Evolutionary conservation across 2,113 vertebrate species (phyloP).

Genomic region (Theristicus caerulescens): DNA sequence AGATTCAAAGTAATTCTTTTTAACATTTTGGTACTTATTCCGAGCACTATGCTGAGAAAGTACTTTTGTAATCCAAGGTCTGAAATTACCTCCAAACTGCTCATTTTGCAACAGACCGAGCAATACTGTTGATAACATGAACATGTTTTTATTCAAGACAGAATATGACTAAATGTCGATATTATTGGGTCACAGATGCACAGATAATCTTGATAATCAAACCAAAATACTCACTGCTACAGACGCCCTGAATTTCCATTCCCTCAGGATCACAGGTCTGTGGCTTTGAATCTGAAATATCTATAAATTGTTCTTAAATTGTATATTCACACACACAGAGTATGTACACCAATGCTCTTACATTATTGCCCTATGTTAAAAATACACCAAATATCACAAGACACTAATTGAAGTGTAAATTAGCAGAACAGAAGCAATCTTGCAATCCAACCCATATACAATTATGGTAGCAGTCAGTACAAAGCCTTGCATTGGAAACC

Average conservation of each 20-base stretch:
- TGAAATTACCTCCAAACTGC: neutral
- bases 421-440: neutral
- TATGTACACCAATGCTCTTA: neutral
- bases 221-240: conserved; percentile 71
- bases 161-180: neutral
- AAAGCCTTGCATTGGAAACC: neutral
- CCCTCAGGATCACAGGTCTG: conserved; percentile 66
- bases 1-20: neutral
- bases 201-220: neutral
- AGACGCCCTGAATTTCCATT: conserved; percentile 59
- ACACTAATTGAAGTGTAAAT: neutral
- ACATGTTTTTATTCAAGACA: neutral
- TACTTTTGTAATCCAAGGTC: neutral
- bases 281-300: conserved; percentile 63
- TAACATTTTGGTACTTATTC: neutral
- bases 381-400: neutral
- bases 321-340: neutral
- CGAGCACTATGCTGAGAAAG: neutral
- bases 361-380: neutral
- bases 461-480: neutral
- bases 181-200: neutral
- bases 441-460: neutral
- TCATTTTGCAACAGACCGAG: neutral
- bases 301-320: conserved; percentile 46
- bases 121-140: neutral